Evolutionary conservation across 2,797 vertebrate species (phyloP), one percentile per base, ranked within the genome.

Genomic region (Sebastes itinus): DNA sequence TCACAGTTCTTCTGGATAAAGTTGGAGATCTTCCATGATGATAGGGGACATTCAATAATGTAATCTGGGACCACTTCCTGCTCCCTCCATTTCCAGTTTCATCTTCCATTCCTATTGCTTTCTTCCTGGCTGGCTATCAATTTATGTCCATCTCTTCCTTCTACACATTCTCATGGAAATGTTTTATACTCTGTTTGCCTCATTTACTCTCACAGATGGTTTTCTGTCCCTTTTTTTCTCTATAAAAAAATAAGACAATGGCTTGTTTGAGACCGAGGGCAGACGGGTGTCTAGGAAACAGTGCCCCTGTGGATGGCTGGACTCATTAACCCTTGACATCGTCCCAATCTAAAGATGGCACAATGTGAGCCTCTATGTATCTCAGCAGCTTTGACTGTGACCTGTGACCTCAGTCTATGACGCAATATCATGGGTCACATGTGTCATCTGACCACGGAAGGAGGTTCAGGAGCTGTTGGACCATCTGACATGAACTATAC

Each of bases 281-380:
- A 80, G 72, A 28, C 1, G 13, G 56, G 3, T 23, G 23, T 64
- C 56, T 49, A 60, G 81, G 72, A 77, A 59, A 71, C 55, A 18
- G 23, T 72, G 68, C 13, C 71, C 46, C 49, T 54, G 38, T 72
- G 54, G 33, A 70, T 32, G 54, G 73, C 77, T 77, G 27, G 1
- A 72, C 52, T 74, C 58, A 71, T 67, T 49, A 72, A 80, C 83
- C 65, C 68, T 81, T 18, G 5, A 77, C 71, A 77, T 59, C 49
- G 8, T 27, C 54, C n/a, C 2, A 9, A 69, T 83, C 79, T 87
- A 71, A 79, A 91, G 30, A 32, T 22, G 32, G 65, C 59, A 91
- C 83, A 93, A 85, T 87, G 75, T 52, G 42, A 65, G 71, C 38
- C 81, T 82, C 46, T 91, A 22, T 91, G 75, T 56, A 30, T 65